A percentile compares a stretch with the other conserved stretches of the same genome.
phyloP scores from a whole-genome alignment of 2,113 vertebrate species.

The Daboia siamensis region DNA sequence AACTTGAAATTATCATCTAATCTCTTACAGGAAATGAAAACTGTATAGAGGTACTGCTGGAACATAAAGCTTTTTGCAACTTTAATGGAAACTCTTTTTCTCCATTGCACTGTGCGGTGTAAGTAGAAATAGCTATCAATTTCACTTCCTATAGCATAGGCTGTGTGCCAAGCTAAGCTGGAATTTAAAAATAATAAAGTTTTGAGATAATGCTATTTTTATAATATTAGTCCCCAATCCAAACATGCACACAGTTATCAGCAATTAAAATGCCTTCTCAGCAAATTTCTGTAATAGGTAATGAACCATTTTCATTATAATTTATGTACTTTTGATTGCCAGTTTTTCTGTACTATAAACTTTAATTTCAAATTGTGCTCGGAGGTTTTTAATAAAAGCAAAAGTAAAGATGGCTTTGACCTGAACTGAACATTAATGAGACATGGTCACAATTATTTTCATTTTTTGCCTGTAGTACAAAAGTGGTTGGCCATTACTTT shows the following conservation, averaged over 20 bases:
- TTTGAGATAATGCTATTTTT: background rate
- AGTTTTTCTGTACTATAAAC: background rate
- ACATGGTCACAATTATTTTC: background rate
- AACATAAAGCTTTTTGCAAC: slow-evolving; percentile 85
- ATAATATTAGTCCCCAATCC: slow-evolving; percentile 16
- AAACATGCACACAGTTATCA: background rate
- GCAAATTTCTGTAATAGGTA: background rate
- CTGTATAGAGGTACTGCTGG: slow-evolving; percentile 93
- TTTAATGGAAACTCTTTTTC: slow-evolving; percentile 91
- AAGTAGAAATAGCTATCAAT: slow-evolving; percentile 61
- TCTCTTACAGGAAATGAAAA: slow-evolving; percentile 88
- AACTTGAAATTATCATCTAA: slow-evolving; percentile 22
- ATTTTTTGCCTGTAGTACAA: background rate
- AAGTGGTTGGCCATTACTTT: background rate
- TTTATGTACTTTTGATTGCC: background rate
- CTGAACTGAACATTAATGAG: background rate
- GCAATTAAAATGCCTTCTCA: background rate
- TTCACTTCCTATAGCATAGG: background rate
- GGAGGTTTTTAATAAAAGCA: background rate
- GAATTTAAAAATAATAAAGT: background rate
- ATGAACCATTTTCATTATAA: background rate
- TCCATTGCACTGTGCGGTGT: slow-evolving; percentile 96
- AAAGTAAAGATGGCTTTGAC: background rate
- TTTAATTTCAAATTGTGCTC: background rate
- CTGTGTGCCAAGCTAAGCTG: background rate